Conservation (phyloP, 1,140 invertebrate genomes). For the Lordiphosa clarofinis region DNA sequence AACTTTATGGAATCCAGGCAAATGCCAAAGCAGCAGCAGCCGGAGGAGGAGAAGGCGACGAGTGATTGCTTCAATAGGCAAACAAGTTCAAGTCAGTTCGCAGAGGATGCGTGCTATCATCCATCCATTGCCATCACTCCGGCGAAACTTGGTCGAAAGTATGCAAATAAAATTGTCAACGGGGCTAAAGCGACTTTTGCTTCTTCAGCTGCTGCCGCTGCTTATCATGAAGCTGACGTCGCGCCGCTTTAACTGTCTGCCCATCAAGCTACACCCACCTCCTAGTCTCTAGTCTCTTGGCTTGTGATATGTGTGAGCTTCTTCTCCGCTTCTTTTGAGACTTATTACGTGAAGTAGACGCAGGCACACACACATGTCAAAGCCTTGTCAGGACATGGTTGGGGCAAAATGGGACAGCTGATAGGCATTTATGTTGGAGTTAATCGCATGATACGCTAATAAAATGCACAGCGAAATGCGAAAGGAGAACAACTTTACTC, state of each 20-base stretch:
- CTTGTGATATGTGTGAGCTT: background rate
- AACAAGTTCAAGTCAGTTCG: conserved; percentile 13
- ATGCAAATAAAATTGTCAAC: conserved; percentile 63
- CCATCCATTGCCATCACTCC: conserved; percentile 13
- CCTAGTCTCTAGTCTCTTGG: background rate
- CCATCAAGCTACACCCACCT: conserved; percentile 11
- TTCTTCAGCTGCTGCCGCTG: background rate
- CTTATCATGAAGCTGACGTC: conserved; percentile 34
- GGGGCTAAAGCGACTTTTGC: conserved; percentile 18
- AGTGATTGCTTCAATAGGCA: background rate
- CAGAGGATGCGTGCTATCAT: conserved; percentile 18
- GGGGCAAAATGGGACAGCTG: conserved; percentile 12
- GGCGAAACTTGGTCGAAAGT: conserved; percentile 26
- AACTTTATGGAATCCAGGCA: background rate
- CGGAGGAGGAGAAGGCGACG: background rate
- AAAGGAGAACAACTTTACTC: too few species aligned
- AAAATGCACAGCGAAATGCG: conserved; percentile 31
- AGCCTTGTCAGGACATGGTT: too few species aligned
- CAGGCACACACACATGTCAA: too few species aligned
- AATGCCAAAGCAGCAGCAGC: background rate
- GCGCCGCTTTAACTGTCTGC: conserved; percentile 28
- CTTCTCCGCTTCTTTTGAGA: background rate
- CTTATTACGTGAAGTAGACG: background rate
- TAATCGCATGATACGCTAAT: conserved; percentile 51
- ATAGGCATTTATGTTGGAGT: conserved; percentile 51